Base-by-base conservation (phyloP, 2,113 vertebrate genomes). In the Ranitomeya imitator region DNA sequence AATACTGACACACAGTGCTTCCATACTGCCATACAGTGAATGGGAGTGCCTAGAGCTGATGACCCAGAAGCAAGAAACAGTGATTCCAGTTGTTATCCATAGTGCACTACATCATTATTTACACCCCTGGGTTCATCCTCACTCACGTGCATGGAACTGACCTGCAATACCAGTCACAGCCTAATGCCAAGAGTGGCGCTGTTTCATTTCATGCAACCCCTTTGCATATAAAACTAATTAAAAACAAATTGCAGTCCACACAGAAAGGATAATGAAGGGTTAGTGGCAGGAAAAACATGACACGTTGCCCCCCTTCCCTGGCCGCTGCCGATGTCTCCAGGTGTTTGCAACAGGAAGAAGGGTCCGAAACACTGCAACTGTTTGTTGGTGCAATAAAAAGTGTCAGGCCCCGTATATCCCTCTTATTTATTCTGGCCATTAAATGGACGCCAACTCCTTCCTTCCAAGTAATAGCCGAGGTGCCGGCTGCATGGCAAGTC, bases 371-470 rank as follows among this genome's bases (percentile, higher is more conserved):
- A 54, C 45, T 84, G 37, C 21, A 71, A 55, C 65, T 74, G 63
- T 74, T 73, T 85, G 61, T 74, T 73, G 52, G 23, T 57, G 83
- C 67, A 31, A 74, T 85, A 85, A 85, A 84, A 71, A 23, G 82
- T 84, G 82, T 54, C 63, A 84, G 63, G 61, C 9, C 3, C 14
- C 61, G 54, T 85, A 31, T 85, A 85, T 85, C 54, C 21, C 69
- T 57, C 52, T 57, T 74, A 73, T 85, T 55, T 74, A 73, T 71
- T 55, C 45, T 57, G 67, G 54, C 55, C 83, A 73, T 23, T 85
- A 85, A 84, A 85, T 85, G 57, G 73, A n/a, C 31, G 52, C 4
- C 63, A 23, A 21, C 37, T n/a, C 61, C 21, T 69, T 84, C 61
- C 82, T 84, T 51, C 63, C 37, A 57, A 23, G 63, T 69, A 84